phyloP scores from a whole-genome alignment of 2,888 invertebrate species.

The Drosophila greeni region DNA sequence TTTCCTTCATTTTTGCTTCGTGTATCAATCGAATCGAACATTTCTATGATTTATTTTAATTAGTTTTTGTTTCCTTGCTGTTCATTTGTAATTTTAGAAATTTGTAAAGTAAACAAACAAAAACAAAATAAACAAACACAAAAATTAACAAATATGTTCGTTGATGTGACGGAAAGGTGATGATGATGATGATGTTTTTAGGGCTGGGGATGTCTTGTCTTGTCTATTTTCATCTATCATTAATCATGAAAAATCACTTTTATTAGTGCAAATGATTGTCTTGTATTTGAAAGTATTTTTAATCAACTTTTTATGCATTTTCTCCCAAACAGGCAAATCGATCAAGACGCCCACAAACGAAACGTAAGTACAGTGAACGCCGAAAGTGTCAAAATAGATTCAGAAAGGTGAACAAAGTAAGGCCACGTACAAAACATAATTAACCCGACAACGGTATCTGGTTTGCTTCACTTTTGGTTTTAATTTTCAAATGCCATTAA shows the following conservation, averaged over 20 bases:
- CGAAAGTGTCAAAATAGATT: constrained; percentile 56
- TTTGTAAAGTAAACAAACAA: constrained; percentile 48
- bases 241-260: constrained; percentile 12
- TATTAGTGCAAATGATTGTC: constrained; percentile 1
- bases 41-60: constrained; percentile 45
- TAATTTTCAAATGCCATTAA: constrained; percentile 33
- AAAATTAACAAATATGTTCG: constrained; percentile 16
- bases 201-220: constrained; percentile 2
- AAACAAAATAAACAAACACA: constrained; percentile 36
- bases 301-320: constrained; percentile 4
- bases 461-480: constrained; percentile 30
- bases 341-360: constrained; percentile 77
- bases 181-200: constrained; percentile 23
- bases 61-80: constrained; percentile 37
- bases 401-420: constrained; percentile 21
- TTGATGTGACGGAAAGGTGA: constrained; percentile 35
- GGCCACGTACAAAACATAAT: constrained; percentile 34
- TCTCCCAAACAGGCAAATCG: constrained; percentile 74
- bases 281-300: not conserved
- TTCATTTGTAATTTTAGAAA: constrained; percentile 58
- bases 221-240: constrained; percentile 4
- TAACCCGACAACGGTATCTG: constrained; percentile 63
- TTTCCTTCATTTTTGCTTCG: constrained; percentile 8
- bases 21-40: constrained; percentile 41
- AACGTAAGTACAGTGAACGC: constrained; percentile 75